A percentile compares a stretch with the other conserved stretches of the same genome.
phyloP scores from a whole-genome alignment of 2,888 invertebrate genomes.

The Ophion ellenae region DNA sequence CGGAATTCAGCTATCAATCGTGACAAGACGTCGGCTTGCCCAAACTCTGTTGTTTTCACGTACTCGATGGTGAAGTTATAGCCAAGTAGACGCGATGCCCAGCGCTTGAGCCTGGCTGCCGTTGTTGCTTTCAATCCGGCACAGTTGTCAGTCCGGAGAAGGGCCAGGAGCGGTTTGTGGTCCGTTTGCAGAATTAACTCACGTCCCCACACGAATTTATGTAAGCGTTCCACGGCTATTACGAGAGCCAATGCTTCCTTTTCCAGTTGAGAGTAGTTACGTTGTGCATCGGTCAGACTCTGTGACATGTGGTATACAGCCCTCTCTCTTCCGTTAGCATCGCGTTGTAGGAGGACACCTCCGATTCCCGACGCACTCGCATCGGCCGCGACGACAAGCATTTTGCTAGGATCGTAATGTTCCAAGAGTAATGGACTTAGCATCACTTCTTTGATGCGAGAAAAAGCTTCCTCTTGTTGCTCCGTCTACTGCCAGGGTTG shows the following conservation, averaged over 20 bases:
- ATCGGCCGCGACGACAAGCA: conserved; percentile 43
- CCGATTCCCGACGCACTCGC: conserved; percentile 43
- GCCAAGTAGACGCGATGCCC: conserved; percentile 47
- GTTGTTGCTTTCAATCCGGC: conserved; percentile 41
- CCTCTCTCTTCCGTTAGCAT: conserved; percentile 41
- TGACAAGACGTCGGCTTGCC: conserved; percentile 52
- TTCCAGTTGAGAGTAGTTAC: too few species aligned
- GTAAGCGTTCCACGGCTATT: too few species aligned
- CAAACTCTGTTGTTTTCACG: conserved; percentile 48
- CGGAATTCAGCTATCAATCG: conserved; percentile 51
- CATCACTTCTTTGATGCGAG: too few species aligned
- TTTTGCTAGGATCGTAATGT: conserved; percentile 14
- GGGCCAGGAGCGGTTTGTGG: conserved; percentile 51
- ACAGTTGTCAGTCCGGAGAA: conserved; percentile 40
- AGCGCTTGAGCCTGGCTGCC: conserved; percentile 50
- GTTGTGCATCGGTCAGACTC: too few species aligned
- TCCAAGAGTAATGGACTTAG: too few species aligned
- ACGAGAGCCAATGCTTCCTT: too few species aligned
- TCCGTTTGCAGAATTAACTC: conserved; percentile 5
- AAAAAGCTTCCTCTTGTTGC: too few species aligned
- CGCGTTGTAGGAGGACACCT: conserved; percentile 49
- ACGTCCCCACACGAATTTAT: too few species aligned
- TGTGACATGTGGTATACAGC: background rate
- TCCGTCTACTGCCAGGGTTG: too few species aligned
- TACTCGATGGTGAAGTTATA: conserved; percentile 49